Evolutionary conservation across 2,888 invertebrate genomes (phyloP).

Genomic region (Galerucella nymphaeae): DNA sequence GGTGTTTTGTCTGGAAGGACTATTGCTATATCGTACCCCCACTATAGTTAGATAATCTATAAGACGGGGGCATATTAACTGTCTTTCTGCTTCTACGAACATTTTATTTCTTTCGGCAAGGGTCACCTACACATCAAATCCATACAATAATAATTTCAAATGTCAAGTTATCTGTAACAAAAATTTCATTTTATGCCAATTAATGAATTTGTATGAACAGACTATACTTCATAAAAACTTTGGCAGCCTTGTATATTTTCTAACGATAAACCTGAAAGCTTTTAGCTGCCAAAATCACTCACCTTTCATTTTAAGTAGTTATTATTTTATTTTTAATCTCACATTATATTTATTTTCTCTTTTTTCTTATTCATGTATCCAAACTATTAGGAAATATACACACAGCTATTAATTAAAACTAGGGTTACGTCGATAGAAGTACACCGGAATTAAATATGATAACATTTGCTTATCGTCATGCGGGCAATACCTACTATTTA

Average conservation of each 20-base stretch:
- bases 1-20: conserved; percentile 73
- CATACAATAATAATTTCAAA: background rate
- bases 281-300: no score
- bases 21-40: conserved; percentile 82
- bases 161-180: conserved; percentile 22
- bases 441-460: conserved; percentile 14
- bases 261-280: no score
- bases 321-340: no score
- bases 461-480: conserved; percentile 8
- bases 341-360: background rate
- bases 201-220: no score
- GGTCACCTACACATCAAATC: conserved; percentile 42
- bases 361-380: background rate
- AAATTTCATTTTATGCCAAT: background rate
- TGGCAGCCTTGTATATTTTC: no score
- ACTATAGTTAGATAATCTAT: conserved; percentile 98
- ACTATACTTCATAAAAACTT: no score
- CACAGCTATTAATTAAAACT: background rate
- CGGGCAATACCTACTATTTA: conserved; percentile 7
- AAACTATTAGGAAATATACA: background rate
- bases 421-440: conserved; percentile 6
- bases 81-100: conserved; percentile 76
- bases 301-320: no score
- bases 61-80: conserved; percentile 85
- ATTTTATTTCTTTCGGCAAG: conserved; percentile 49